Percentiles rank a stretch among this genome's conserved stretches.
phyloP scores from a whole-genome alignment of 1,140 invertebrate species.

The Hypothenemus hampei region DNA sequence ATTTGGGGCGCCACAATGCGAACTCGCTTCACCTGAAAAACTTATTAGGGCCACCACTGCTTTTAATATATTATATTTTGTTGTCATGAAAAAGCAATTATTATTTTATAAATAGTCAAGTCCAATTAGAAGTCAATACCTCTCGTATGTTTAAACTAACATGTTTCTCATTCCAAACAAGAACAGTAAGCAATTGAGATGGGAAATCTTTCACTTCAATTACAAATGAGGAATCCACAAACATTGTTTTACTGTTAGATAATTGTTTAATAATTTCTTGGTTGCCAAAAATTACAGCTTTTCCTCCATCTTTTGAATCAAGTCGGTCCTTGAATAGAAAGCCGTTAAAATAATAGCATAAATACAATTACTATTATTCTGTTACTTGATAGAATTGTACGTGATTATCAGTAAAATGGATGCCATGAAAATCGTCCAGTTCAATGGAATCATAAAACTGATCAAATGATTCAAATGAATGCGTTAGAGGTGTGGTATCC shows the following conservation, averaged over 20 bases:
- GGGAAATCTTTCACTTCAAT: constrained; percentile 36
- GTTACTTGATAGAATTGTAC: constrained; percentile 38
- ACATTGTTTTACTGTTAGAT: constrained; percentile 37
- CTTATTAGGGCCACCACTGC: no score
- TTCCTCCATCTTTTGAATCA: constrained; percentile 29
- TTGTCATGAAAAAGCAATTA: no score
- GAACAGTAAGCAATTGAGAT: constrained; percentile 37
- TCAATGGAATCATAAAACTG: constrained; percentile 37
- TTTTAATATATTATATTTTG: no score
- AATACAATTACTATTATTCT: not conserved
- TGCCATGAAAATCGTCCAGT: constrained; percentile 32
- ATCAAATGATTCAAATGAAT: constrained; percentile 32
- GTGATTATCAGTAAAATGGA: constrained; percentile 36
- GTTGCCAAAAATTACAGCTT: constrained; percentile 39
- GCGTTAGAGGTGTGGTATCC: constrained; percentile 17
- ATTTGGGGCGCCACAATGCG: no score
- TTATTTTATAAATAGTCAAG: no score
- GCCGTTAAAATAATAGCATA: not conserved
- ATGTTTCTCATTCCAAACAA: constrained; percentile 37
- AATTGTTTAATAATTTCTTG: constrained; percentile 31
- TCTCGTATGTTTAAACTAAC: no score
- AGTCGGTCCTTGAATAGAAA: constrained; percentile 30
- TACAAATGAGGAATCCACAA: constrained; percentile 38
- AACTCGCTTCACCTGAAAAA: no score
- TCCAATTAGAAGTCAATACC: no score